Evolutionary conservation across 1,140 invertebrate genomes (phyloP).

Genomic region (Drosophila athabasca): DNA sequence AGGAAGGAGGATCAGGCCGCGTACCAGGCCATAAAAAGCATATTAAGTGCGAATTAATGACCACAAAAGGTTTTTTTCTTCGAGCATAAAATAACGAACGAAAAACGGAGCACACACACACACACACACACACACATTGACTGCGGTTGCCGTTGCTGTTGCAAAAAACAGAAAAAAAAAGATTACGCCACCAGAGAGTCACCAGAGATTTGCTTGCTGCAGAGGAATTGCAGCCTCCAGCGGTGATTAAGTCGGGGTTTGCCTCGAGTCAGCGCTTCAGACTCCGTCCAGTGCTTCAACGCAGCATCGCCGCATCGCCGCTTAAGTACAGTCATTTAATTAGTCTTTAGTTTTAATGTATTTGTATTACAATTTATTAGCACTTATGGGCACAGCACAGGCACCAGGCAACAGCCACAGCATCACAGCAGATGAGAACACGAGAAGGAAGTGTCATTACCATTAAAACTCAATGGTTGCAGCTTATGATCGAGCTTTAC

Average conservation of each 20-base stretch:
- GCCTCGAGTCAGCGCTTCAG: conserved; percentile 26
- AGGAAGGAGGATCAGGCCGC: conserved; percentile 15
- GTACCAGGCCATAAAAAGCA: conserved; percentile 73
- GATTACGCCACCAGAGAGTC: conserved; percentile 57
- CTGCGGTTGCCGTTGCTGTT: background rate
- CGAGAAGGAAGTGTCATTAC: conserved; percentile 53
- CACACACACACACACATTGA: background rate
- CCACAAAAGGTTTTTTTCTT: conserved; percentile 70
- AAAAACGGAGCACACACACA: conserved; percentile 45
- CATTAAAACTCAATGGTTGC: conserved; percentile 21
- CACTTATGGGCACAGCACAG: conserved; percentile 55
- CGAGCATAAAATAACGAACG: conserved; percentile 10
- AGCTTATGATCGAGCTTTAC: conserved; percentile 10
- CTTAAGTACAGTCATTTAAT: conserved; percentile 81
- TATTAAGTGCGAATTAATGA: conserved; percentile 83
- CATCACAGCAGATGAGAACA: conserved; percentile 16
- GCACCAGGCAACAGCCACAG: conserved; percentile 23
- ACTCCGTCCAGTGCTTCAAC: too few species aligned
- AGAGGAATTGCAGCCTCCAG: conserved; percentile 34
- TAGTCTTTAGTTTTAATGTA: conserved; percentile 82
- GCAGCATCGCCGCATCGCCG: conserved; percentile 18
- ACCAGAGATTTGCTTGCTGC: conserved; percentile 45
- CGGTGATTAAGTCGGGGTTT: conserved; percentile 61
- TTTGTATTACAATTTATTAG: conserved; percentile 82
- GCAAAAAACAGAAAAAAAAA: conserved; percentile 4